phyloP scores from a whole-genome alignment of 2,888 invertebrate species.

The Helicoverpa assulta region DNA sequence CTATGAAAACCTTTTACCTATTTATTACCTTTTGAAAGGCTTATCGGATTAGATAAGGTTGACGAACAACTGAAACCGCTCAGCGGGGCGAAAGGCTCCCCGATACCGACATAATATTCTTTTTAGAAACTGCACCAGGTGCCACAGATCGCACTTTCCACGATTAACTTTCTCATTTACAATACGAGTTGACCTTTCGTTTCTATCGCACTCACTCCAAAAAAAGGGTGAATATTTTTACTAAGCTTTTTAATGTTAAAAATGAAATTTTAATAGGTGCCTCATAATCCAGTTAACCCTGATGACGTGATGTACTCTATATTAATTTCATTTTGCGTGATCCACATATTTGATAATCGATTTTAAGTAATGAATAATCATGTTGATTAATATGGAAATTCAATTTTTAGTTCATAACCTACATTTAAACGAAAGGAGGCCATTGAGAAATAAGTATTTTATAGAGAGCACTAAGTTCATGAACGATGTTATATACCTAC shows the following conservation, averaged over 20 bases:
- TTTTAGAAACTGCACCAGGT: constrained; percentile 82
- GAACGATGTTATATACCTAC: constrained; percentile 55
- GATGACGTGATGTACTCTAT: not conserved
- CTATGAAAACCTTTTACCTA: not conserved
- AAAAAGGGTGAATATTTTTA: constrained; percentile 69
- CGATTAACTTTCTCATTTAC: constrained; percentile 89
- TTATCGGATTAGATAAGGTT: constrained; percentile 27
- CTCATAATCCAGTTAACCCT: not conserved
- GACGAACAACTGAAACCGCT: constrained; percentile 19
- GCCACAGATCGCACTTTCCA: constrained; percentile 86
- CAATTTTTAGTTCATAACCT: constrained; percentile 60
- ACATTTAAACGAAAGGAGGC: constrained; percentile 63
- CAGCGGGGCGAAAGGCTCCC: constrained; percentile 65
- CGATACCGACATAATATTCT: constrained; percentile 64
- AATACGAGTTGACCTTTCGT: constrained; percentile 87
- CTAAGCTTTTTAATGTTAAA: constrained; percentile 58
- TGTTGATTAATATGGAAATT: constrained; percentile 46
- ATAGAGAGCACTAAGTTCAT: constrained; percentile 65
- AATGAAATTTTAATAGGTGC: constrained; percentile 10
- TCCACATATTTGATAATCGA: constrained; percentile 3
- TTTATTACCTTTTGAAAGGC: not conserved
- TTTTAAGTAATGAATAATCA: constrained; percentile 31
- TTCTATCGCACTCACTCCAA: constrained; percentile 81
- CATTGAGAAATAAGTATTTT: constrained; percentile 61
- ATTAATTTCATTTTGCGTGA: not conserved